Base-by-base conservation (phyloP, 2,113 vertebrate genomes). In the Tamias sibiricus region DNA sequence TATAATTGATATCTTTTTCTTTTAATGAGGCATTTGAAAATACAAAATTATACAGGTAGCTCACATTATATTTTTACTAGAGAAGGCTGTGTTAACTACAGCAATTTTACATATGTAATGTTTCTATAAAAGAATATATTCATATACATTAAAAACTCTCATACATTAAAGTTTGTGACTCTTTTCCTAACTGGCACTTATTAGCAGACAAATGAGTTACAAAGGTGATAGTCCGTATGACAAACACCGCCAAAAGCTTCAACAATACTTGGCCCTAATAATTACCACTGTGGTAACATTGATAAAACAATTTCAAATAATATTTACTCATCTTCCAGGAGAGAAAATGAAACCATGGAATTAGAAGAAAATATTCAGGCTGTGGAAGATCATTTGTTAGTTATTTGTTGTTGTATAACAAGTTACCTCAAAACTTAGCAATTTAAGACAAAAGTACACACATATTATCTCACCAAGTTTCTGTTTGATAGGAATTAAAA, bases 1-100 rank as follows among this genome's bases (percentile, higher is more conserved):
- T 75, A 93, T 92, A 86, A 91, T 82, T 76, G 85, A 54, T 84
- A 94, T n/a, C 20, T 85, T n/a, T 79, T 76, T 81, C 86, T 79
- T 84, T 75, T 59, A 42, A 62, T 87, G 35, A 90, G 47, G 40
- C n/a, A 69, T 81, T 62, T 87, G 68, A 87, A 85, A 86, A 90
- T 71, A 86, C 24, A 64, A 89, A 92, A 82, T 90, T 37, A 81
- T n/a, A 69, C 12, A 49, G 2, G 13, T 44, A 12, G 57, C 35
- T 76, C 20, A 90, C 44, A 35, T 82, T 86, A 4, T 52, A 90
- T 37, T 90, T 69, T 54, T 57, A 57, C 9, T 84, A 83, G 44
- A 81, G 6, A 93, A 68, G 4, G 12, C 7, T 57, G 7, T 59
- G 62, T 71, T 30, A 54, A 47, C 44, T 54, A 90, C 2, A 96